Conservation (phyloP, 2,797 vertebrate species). For the Anas georgica region DNA sequence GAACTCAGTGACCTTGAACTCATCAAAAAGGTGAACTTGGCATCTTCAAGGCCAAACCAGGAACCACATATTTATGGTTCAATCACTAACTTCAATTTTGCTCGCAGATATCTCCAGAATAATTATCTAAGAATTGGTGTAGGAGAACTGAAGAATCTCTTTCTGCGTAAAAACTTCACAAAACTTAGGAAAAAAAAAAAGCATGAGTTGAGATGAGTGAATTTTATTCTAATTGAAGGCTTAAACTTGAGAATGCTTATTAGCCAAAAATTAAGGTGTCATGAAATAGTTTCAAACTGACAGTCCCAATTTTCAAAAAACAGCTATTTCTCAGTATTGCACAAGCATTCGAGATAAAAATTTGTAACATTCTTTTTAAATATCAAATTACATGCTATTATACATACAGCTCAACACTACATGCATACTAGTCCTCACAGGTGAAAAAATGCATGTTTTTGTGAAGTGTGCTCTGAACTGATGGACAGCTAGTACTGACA, state of each 20-base stretch:
- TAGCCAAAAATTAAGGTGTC: neutral
- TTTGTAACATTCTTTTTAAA: neutral
- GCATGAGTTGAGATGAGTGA: rapidly evolving
- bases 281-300: neutral
- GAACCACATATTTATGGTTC: neutral
- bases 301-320: neutral
- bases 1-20: neutral
- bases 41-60: neutral
- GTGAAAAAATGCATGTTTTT: rapidly evolving
- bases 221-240: neutral
- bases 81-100: rapidly evolving
- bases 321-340: neutral
- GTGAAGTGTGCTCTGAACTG: neutral
- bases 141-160: neutral
- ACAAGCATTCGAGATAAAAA: neutral
- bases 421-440: neutral
- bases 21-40: neutral
- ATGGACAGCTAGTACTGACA: neutral
- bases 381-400: neutral
- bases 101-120: neutral
- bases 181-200: neutral
- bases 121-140: neutral
- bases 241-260: neutral
- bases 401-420: neutral
- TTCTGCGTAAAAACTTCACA: neutral